Percentiles rank a stretch among this genome's conserved stretches.
phyloP scores from a whole-genome alignment of 1,140 invertebrate genomes.

The Pogonomyrmex californicus region DNA sequence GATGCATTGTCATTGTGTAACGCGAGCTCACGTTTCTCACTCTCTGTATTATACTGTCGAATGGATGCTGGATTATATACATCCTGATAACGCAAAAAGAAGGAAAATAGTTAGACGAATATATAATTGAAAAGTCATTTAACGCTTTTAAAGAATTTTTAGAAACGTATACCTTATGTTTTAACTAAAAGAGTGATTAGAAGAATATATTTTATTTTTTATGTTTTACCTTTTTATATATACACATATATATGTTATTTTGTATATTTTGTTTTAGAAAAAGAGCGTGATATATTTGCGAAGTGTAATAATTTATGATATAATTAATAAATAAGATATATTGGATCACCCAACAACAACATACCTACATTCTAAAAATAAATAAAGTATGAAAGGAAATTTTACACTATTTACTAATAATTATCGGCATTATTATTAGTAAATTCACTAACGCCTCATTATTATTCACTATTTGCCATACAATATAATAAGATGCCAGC shows the following conservation, averaged over 20 bases:
- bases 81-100: not conserved
- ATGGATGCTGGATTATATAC: not conserved
- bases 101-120: not conserved
- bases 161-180: not conserved
- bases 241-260: not conserved
- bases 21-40: constrained; percentile 29
- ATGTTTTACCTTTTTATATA: constrained; percentile 15
- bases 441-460: not conserved
- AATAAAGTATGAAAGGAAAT: not conserved
- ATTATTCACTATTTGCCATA: not conserved
- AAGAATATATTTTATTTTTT: constrained; percentile 29
- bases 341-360: not conserved
- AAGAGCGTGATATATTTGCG: not conserved
- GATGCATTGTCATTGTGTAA: not conserved
- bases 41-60: not conserved
- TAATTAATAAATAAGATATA: not conserved
- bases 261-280: constrained; percentile 35
- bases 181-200: constrained; percentile 12
- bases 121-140: constrained; percentile 5
- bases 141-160: not conserved
- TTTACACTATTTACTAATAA: constrained; percentile 16
- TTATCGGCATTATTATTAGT: not conserved
- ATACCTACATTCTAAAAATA: not conserved
- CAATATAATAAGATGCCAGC: constrained; percentile 20
- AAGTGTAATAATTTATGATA: constrained; percentile 16